These are phyloP conservation scores for Brachymystax lenok DNA, from an alignment of 2,797 vertebrate genomes.

Conservation along the genomic window DNA sequence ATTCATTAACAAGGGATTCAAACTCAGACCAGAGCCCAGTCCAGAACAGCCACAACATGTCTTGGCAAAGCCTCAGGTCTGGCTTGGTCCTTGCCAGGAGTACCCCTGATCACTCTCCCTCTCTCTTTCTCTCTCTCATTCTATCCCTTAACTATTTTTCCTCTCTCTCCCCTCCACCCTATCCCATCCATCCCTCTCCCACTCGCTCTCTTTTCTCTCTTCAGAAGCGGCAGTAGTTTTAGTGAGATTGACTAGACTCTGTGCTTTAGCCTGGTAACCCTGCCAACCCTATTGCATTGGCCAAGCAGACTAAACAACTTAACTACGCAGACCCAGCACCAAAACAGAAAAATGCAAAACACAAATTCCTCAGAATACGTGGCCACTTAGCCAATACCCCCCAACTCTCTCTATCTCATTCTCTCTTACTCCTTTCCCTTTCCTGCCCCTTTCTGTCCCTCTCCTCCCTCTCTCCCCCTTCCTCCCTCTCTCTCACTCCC, in stretches of 20 bases:
- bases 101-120: slow-evolving; percentile 30
- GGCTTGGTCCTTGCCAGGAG: slow-evolving; percentile 36
- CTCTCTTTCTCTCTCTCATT: slow-evolving; percentile 40
- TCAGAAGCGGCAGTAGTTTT: slow-evolving; percentile 67
- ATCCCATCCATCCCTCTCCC: slow-evolving; percentile 34
- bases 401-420: slow-evolving; percentile 37
- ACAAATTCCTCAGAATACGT: slow-evolving; percentile 75
- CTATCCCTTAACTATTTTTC: slow-evolving; percentile 45
- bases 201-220: slow-evolving; percentile 42
- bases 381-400: slow-evolving; percentile 51
- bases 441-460: too few relatives aligned
- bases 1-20: slow-evolving; percentile 39
- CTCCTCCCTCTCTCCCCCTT: neutral
- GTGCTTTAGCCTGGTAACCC: slow-evolving; percentile 79
- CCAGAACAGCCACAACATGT: neutral
- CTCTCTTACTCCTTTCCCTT: neutral
- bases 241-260: slow-evolving; percentile 76
- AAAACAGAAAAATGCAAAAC: slow-evolving; percentile 56
- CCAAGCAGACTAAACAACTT: slow-evolving; percentile 82
- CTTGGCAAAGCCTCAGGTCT: slow-evolving; percentile 31
- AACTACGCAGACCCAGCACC: slow-evolving; percentile 71
- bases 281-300: slow-evolving; percentile 81
- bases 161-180: slow-evolving; percentile 24
- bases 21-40: slow-evolving; percentile 32
- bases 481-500: too few relatives aligned